Percentiles rank a stretch among this genome's conserved stretches.
Conservation (phyloP, 1,140 invertebrate genomes). For the Drosophila ambigua region DNA sequence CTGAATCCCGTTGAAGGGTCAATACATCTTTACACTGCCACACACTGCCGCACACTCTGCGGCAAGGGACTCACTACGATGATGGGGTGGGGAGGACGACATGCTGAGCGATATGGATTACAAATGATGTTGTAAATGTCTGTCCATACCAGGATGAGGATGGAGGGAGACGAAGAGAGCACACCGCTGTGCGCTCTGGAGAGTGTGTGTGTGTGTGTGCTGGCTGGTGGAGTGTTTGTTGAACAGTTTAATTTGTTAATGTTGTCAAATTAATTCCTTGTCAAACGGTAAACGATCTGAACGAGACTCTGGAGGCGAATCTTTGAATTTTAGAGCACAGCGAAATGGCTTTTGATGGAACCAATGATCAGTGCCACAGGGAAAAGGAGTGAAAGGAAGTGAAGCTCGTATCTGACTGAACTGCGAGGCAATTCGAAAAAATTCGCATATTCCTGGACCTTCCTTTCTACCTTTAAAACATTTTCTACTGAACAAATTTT, state of each 20-base stretch:
- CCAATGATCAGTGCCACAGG: neutral
- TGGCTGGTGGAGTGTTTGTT: conserved; percentile 33
- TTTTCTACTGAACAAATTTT: no score
- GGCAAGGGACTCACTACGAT: conserved; percentile 23
- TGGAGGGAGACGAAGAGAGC: conserved; percentile 14
- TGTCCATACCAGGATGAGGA: conserved; percentile 33
- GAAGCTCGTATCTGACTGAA: no score
- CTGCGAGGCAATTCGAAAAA: no score
- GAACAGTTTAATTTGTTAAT: conserved; percentile 84
- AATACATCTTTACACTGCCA: conserved; percentile 71
- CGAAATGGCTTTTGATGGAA: neutral
- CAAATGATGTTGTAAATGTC: conserved; percentile 82
- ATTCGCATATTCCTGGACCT: no score
- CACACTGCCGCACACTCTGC: conserved; percentile 8
- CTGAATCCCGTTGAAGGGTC: conserved; percentile 69
- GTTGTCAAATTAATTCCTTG: conserved; percentile 83
- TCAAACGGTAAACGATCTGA: conserved; percentile 49
- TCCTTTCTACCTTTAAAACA: no score
- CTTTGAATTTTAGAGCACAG: neutral
- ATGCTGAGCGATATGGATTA: conserved; percentile 83
- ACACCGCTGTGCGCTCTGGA: conserved; percentile 23
- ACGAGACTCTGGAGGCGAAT: conserved; percentile 27
- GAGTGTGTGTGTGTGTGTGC: conserved; percentile 34
- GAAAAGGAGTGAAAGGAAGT: no score
- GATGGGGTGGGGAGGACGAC: conserved; percentile 52